Evolutionary conservation across 53 echinoderm and acorn worm genomes (phyloP).

Genomic region (Astropecten irregularis): DNA sequence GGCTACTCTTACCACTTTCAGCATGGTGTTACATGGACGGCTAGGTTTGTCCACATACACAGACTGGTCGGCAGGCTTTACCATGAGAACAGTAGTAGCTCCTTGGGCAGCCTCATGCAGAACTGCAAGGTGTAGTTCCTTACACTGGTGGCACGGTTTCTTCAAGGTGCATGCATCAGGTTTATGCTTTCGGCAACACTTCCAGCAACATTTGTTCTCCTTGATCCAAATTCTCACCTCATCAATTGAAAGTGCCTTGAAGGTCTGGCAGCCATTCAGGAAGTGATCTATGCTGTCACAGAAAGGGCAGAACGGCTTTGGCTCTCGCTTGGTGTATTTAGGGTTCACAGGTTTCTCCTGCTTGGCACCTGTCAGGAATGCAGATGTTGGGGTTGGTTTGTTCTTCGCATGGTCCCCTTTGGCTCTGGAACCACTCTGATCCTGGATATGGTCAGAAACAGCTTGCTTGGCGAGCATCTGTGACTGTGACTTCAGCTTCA

Average conservation of each 20-base stretch:
- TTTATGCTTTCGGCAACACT: conserved; percentile 10
- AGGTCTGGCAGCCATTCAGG: not conserved
- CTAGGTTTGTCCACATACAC: conserved; percentile 13
- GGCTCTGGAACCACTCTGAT: not conserved
- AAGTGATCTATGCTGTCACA: not conserved
- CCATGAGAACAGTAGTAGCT: not conserved
- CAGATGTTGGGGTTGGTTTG: not conserved
- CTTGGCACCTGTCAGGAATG: not conserved
- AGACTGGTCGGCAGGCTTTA: not conserved
- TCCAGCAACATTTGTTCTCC: conserved; percentile 16
- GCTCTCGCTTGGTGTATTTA: not conserved
- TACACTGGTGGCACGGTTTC: conserved; percentile 26
- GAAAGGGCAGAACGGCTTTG: not conserved
- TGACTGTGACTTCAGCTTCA: conserved; percentile 12
- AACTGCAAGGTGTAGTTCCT: conserved; percentile 7
- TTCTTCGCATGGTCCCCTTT: not conserved
- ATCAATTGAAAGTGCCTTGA: not conserved
- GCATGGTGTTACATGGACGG: not conserved
- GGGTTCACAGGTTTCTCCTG: not conserved
- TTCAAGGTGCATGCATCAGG: conserved; percentile 27
- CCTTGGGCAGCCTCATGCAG: conserved; percentile 16
- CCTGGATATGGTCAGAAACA: not conserved
- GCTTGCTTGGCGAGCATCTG: conserved; percentile 6
- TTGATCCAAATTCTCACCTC: conserved; percentile 3
- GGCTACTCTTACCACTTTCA: not conserved